Evolutionary conservation across 2,888 invertebrate species (phyloP), one percentile per base, ranked within the genome.

Genomic region (Corbicula japonica): DNA sequence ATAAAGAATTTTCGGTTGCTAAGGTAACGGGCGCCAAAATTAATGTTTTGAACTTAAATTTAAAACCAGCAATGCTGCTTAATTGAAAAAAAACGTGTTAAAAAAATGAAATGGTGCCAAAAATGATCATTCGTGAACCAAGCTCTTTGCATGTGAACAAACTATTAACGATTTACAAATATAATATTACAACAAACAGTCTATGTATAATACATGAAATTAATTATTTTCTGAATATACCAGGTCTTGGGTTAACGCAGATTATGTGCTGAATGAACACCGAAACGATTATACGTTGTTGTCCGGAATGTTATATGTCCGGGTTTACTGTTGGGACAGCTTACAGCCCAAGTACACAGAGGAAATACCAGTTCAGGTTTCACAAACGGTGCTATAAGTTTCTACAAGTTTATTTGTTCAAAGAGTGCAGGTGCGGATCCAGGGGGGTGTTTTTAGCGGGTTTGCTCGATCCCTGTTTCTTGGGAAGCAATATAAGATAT

Each of bases 291-390:
- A 34, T 18, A n/a, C 56, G n/a, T n/a, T 50, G 4, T 54, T 76
- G 8, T 34, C 68, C 8, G 85, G 84, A 54, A 78, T 44, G 18
- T 35, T 87, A 26, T 80, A 77, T 23, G 74, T 91, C 6, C 71
- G 77, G 26, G 79, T 89, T 74, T 88, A 84, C 54, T 76, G 85
- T 0, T 90, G 89, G 87, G 79, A 80, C 38, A 89, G 68, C 56
- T 78, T 90, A 54, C 61, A 60, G 5, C 82, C 88, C n/a, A 68
- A 87, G 6, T 71, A 81, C 61, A 82, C 84, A 12, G 89, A 89
- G 89, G 82, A 44, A 28, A 69, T 86, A 18, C 72, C 76, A 0
- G 88, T 84, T 61, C 76, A 73, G 83, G 90, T 90, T 62, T 46
- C 8, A 8, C 30, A 15, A 28, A 23, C 54, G n/a, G n/a, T n/a